Evolutionary conservation across 2,888 invertebrate species (phyloP).

Genomic region (Caenorhabditis angaria): DNA sequence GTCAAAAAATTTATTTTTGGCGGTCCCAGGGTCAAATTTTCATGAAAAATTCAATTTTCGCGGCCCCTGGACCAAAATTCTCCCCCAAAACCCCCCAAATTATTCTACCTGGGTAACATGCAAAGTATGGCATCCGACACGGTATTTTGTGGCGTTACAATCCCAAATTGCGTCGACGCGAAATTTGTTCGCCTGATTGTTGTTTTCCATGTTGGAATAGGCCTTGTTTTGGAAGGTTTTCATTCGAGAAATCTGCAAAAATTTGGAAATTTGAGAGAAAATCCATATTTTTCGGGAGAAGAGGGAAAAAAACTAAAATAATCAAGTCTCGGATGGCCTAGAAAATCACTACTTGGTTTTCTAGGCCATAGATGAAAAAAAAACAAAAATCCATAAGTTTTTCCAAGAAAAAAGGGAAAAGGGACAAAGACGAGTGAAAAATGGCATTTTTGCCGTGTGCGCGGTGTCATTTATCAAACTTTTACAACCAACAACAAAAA

Average conservation of each 20-base stretch:
- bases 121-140: constrained; percentile 64
- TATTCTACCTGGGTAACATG: constrained; percentile 63
- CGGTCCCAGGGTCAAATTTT: too few species aligned
- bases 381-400: background rate
- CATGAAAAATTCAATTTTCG: too few species aligned
- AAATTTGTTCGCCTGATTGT: constrained; percentile 15
- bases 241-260: background rate
- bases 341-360: too few species aligned
- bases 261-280: background rate
- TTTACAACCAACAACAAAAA: background rate
- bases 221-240: constrained; percentile 1
- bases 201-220: background rate
- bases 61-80: too few species aligned
- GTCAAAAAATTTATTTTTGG: too few species aligned
- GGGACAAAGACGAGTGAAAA: background rate
- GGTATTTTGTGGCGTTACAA: constrained; percentile 66
- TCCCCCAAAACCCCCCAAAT: too few species aligned
- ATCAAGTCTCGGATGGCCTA: too few species aligned
- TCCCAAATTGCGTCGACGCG: constrained; percentile 66
- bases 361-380: background rate
- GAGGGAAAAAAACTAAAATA: background rate
- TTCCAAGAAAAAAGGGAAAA: constrained; percentile 6
- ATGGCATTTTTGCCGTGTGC: background rate
- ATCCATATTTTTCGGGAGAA: background rate
- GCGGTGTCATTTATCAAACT: background rate